Evolutionary conservation across 2,888 invertebrate genomes (phyloP), one percentile per base, ranked within the genome.

Genomic region (Leptinotarsa juncta): DNA sequence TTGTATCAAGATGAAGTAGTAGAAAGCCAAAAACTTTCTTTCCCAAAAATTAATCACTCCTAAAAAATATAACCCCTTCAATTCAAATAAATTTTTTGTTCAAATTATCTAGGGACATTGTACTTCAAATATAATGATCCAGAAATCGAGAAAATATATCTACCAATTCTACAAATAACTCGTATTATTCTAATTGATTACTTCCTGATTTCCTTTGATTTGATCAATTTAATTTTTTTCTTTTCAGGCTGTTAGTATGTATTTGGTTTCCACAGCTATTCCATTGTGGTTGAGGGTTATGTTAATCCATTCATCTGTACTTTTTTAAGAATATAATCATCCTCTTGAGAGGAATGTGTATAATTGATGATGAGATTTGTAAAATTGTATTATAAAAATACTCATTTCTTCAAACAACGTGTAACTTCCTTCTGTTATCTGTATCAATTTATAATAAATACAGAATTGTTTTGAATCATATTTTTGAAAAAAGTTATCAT

Each of bases 211-310:
- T 26, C 32, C 42, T 42, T 42, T 42, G 42, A 42, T 42, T 42
- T 42, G 42, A 42, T 42, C 10, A 10, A 42, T 42, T 10, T 42
- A 42, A 42, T 42, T 32, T 3, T 62, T 62, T 62, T 26, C 16
- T 62, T 62, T 62, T 62, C 62, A 62, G 62, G 12, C 62, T 18
- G 26, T 16, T 62, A 5, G 2, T n/a, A 10, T 62, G 42, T 42
- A 32, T 62, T n/a, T 42, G n/a, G 16, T 32, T 62, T 62, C 26
- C 62, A 62, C 32, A 42, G 3, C 12, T 62, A 62, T 62, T 62
- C 62, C 62, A 62, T 62, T 32, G 10, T n/a, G 62, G 62, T 62
- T 5, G 42, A 57, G n/a, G 26, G 14, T 26, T 32, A 7, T 32
- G 10, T n/a, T 26, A 15, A 4, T 42, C 32, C 62, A 62, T n/a